Evolutionary conservation across 2,797 vertebrate genomes (phyloP).

Genomic region (Parauchenoglanis punctatus): DNA sequence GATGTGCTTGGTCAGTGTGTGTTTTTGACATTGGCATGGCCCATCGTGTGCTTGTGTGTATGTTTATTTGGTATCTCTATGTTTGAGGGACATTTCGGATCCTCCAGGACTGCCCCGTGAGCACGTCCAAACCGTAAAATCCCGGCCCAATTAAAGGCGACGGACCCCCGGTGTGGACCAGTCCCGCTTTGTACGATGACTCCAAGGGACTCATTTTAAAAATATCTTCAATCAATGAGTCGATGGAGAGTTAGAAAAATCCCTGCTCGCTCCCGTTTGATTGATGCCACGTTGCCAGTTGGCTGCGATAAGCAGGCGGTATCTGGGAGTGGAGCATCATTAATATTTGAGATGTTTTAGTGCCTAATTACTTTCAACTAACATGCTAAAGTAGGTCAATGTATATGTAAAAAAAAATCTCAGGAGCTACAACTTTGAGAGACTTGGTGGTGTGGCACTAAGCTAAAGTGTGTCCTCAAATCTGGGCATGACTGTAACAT

Average conservation of each 20-base stretch:
- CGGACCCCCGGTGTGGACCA: constrained; percentile 75
- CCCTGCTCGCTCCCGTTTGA: constrained; percentile 76
- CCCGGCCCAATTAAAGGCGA: constrained; percentile 82
- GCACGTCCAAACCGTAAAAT: constrained; percentile 78
- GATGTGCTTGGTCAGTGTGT: constrained; percentile 57
- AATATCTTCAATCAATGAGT: constrained; percentile 88
- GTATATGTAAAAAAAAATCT: constrained; percentile 73
- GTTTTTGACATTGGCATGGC: constrained; percentile 42
- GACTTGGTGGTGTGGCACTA: constrained; percentile 43
- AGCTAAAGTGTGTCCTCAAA: constrained; percentile 58
- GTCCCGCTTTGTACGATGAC: constrained; percentile 77
- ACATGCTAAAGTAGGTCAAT: constrained; percentile 84
- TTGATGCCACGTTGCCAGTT: constrained; percentile 82
- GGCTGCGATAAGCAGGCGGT: constrained; percentile 79
- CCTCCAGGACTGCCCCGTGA: constrained; percentile 68
- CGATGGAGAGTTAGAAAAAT: constrained; percentile 79
- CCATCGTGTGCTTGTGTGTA: constrained; percentile 59
- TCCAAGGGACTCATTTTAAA: constrained; percentile 85
- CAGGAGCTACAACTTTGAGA: constrained; percentile 4
- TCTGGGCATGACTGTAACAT: constrained; percentile 9
- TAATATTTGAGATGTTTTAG: constrained; percentile 87
- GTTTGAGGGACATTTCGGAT: constrained; percentile 64
- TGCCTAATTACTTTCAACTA: constrained; percentile 82
- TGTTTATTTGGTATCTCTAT: constrained; percentile 52
- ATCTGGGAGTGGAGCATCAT: constrained; percentile 79